Evolutionary conservation across 1,140 invertebrate genomes (phyloP).

Genomic region (Nasonia vitripennis): DNA sequence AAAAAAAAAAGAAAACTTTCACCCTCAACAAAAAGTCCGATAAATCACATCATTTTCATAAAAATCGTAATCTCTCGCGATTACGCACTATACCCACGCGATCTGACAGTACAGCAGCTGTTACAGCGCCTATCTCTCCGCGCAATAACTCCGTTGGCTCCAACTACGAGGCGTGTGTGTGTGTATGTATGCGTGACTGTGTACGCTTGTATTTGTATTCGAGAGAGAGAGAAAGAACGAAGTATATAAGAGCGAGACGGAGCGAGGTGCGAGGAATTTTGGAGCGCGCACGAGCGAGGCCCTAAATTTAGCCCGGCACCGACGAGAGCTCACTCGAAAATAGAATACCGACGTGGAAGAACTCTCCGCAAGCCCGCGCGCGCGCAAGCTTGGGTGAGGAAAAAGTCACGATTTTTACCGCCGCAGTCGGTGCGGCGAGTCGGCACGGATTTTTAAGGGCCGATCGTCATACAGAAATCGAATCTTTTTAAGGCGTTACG

Average conservation of each 20-base stretch:
- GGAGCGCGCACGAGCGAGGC: slow-evolving; percentile 62
- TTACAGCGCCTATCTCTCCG: not conserved
- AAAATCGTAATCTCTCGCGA: not conserved
- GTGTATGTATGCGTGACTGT: not conserved
- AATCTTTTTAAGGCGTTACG: not conserved
- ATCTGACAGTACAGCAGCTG: not conserved
- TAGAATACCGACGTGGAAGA: slow-evolving; percentile 65
- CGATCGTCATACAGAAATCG: slow-evolving; percentile 9
- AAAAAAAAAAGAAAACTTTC: not conserved
- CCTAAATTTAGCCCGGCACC: slow-evolving; percentile 65
- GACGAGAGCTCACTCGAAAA: slow-evolving; percentile 68
- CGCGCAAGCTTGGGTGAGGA: not conserved
- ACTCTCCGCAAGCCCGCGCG: slow-evolving; percentile 39
- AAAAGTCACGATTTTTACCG: slow-evolving; percentile 39
- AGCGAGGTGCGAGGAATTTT: slow-evolving; percentile 64
- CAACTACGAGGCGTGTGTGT: not conserved
- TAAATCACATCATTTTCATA: not conserved
- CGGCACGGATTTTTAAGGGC: slow-evolving; percentile 18
- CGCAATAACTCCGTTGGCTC: not conserved
- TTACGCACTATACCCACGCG: not conserved
- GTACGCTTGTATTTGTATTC: not conserved
- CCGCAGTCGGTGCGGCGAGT: not conserved
- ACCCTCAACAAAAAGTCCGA: not conserved
- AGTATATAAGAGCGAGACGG: not conserved
- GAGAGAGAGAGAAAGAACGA: not conserved